phyloP scores from a whole-genome alignment of 2,888 invertebrate species.

The Synergus laeviventris region DNA sequence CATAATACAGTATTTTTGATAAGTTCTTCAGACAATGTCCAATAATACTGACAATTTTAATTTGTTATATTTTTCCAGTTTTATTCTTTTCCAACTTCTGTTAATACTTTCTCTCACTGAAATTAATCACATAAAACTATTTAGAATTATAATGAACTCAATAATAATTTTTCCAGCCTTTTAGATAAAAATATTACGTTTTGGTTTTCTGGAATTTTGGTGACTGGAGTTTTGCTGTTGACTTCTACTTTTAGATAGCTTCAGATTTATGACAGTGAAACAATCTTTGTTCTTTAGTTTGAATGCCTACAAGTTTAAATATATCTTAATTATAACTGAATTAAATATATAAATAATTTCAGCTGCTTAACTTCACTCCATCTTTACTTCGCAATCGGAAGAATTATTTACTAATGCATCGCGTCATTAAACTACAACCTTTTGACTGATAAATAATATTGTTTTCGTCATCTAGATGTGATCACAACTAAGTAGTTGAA shows the following conservation, averaged over 20 bases:
- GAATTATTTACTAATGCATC: background rate
- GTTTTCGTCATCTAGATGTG: constrained; percentile 34
- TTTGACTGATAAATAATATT: constrained; percentile 31
- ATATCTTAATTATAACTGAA: background rate
- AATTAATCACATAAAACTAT: too few relatives aligned
- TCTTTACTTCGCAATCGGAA: background rate
- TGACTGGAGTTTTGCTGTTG: background rate
- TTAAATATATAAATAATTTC: background rate
- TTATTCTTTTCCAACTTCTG: too few relatives aligned
- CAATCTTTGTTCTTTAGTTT: background rate
- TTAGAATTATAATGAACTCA: too few relatives aligned
- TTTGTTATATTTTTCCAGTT: background rate
- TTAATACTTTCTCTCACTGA: too few relatives aligned
- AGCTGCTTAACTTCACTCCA: background rate
- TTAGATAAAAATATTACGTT: background rate
- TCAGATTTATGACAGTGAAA: background rate
- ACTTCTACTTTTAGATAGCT: background rate
- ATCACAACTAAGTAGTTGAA: constrained; percentile 18
- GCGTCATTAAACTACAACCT: background rate
- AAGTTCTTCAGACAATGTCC: background rate
- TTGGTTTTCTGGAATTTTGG: background rate
- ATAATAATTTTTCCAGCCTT: too few relatives aligned
- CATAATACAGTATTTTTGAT: background rate
- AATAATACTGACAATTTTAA: background rate
- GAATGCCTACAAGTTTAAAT: background rate